Evolutionary conservation across 2,888 invertebrate species (phyloP), one percentile per base, ranked within the genome.

Genomic region (Rhimphoctona megacephalus): DNA sequence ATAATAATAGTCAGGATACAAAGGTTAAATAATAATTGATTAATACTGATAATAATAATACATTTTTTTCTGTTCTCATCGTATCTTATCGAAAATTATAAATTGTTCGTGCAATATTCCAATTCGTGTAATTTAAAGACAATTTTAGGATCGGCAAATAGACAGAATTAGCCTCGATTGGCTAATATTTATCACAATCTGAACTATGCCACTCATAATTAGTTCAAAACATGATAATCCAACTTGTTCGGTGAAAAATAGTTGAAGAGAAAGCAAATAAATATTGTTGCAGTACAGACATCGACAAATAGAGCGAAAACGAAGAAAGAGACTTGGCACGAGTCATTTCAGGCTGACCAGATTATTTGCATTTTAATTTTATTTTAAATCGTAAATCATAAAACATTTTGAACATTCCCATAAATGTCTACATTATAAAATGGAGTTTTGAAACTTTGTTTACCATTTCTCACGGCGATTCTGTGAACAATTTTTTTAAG

Each of bases 191-290:
- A 83, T 87, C 82, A 17, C 69, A 88, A 89, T 87, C 90, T 90
- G 91, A 91, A 92, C 90, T 91, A 91, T 92, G 92, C 90, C 91
- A 91, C 92, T 91, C 90, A 90, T 93, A 93, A 93, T 93, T 93
- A 92, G 92, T 93, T 93, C 91, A 92, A 93, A 93, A 93, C 92
- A 93, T 92, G 92, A 92, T 92, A 92, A 92, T 83, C 80, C 83
- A 57, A 79, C 43, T 66, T 22, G 66, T 14, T 61, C 17, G 30
- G 5, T 30, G 2, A 25, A 52, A 54, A 86, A 86, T 87, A 83
- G 19, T 49, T 7, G 8, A 70, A 49, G 70, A 85, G 77, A 87
- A 85, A 86, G 88, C 70, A 39, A 81, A 66, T 54, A 57, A 82
- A 69, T 33, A 69, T 33, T 57, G 61, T 61, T 61, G 14, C 17